phyloP scores from a whole-genome alignment of 2,888 invertebrate genomes.

The Ophioninae sp. region DNA sequence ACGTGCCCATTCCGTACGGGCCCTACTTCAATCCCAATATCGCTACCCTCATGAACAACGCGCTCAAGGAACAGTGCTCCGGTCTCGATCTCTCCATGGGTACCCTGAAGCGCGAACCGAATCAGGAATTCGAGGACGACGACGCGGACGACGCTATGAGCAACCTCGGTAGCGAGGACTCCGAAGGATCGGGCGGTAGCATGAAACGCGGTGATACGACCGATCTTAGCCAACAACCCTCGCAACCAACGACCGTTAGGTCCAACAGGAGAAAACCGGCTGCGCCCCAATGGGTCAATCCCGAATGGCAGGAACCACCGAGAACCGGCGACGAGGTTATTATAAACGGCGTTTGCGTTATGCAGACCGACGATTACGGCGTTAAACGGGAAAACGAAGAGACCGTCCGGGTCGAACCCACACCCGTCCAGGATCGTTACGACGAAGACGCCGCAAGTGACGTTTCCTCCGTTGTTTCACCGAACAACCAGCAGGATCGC shows the following conservation, averaged over 20 bases:
- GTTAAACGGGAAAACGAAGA: constrained; percentile 83
- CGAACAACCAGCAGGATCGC: constrained; percentile 75
- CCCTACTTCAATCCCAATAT: constrained; percentile 91
- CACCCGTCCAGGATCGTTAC: constrained; percentile 86
- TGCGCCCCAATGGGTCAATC: constrained; percentile 98
- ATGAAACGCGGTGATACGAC: constrained; percentile 79
- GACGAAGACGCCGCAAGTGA: constrained; percentile 83
- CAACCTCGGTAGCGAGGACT: constrained; percentile 88
- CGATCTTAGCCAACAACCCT: constrained; percentile 66
- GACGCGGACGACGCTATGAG: constrained; percentile 87
- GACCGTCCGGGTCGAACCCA: constrained; percentile 90
- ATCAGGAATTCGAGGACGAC: constrained; percentile 90
- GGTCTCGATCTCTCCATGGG: constrained; percentile 95
- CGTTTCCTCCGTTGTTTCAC: constrained; percentile 78
- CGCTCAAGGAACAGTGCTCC: constrained; percentile 90
- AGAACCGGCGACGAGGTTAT: constrained; percentile 88
- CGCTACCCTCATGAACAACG: constrained; percentile 88
- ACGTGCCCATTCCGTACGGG: constrained; percentile 89
- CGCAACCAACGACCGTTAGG: constrained; percentile 80
- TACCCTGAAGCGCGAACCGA: constrained; percentile 89
- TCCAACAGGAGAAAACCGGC: constrained; percentile 94
- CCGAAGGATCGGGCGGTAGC: constrained; percentile 81
- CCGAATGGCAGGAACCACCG: constrained; percentile 90
- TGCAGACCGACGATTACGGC: constrained; percentile 90
- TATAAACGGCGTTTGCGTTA: constrained; percentile 96